Conservation (phyloP, 1,140 invertebrate genomes). For the Drosophila simulans region DNA sequence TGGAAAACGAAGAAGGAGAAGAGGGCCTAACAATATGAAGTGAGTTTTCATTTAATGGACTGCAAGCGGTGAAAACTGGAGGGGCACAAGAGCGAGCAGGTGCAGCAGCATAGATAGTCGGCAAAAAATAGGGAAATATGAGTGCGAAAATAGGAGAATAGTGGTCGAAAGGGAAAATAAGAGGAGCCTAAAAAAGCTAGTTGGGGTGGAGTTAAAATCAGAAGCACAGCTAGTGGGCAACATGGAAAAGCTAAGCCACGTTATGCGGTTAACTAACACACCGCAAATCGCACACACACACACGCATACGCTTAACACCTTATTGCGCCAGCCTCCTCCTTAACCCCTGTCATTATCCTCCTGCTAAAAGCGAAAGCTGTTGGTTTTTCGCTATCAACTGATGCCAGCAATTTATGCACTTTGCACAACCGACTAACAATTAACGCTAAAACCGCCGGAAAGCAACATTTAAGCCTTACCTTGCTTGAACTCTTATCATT, state of each 20-base stretch:
- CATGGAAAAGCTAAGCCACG: slow-evolving; percentile 54
- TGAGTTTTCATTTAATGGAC: slow-evolving; percentile 80
- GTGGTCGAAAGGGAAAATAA: not conserved
- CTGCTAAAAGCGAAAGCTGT: slow-evolving; percentile 46
- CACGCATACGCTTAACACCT: not conserved
- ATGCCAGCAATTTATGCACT: slow-evolving; percentile 52
- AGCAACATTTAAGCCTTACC: slow-evolving; percentile 1
- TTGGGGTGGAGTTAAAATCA: not conserved
- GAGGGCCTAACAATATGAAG: slow-evolving; percentile 68
- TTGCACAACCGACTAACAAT: slow-evolving; percentile 12
- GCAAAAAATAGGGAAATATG: not conserved
- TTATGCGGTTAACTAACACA: slow-evolving; percentile 59
- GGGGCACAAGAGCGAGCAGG: slow-evolving; percentile 30
- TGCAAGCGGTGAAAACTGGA: slow-evolving; percentile 47
- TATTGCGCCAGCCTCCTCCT: not conserved
- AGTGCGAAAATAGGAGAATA: not conserved
- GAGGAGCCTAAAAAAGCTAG: not conserved
- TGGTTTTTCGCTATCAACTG: slow-evolving; percentile 41
- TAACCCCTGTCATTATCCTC: not conserved
- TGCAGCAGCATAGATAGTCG: slow-evolving; percentile 32
- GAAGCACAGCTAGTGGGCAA: slow-evolving; percentile 16
- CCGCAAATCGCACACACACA: slow-evolving; percentile 23
- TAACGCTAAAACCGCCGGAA: slow-evolving; percentile 8
- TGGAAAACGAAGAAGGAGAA: slow-evolving; percentile 15
- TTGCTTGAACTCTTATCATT: not conserved